Evolutionary conservation across 92 coral and sea anemone species (phyloP).

Genomic region (Pocillopora meandrina): DNA sequence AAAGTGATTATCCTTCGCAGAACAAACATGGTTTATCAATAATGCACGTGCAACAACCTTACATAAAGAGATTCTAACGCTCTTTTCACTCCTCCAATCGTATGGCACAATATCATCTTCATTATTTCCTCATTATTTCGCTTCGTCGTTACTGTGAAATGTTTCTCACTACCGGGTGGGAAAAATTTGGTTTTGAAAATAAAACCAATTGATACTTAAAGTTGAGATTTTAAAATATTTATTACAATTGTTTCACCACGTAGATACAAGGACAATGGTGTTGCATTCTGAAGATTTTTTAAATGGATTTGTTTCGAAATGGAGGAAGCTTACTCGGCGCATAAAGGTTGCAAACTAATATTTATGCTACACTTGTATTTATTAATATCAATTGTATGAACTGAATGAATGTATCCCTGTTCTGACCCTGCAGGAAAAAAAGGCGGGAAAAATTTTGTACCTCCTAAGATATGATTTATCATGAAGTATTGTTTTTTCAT

Average conservation of each 20-base stretch:
- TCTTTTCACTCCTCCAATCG: slow-evolving; percentile 35
- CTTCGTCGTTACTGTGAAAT: slow-evolving; percentile 12
- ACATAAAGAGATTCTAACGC: slow-evolving; percentile 1
- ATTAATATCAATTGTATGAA: background rate
- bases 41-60: background rate
- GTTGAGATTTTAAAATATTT: slow-evolving; percentile 1
- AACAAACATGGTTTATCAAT: slow-evolving; percentile 25
- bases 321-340: no score
- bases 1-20: background rate
- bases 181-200: slow-evolving; percentile 21
- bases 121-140: slow-evolving; percentile 18
- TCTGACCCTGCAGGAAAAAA: background rate
- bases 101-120: background rate
- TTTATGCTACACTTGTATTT: background rate
- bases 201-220: slow-evolving; percentile 7
- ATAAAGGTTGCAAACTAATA: background rate
- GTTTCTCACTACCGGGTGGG: slow-evolving; percentile 15
- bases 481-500: background rate
- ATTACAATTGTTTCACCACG: background rate
- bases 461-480: background rate
- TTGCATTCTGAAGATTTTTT: background rate
- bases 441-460: background rate
- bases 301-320: background rate
- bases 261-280: no score
- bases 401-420: background rate